A percentile compares a stretch with the other conserved stretches of the same genome.
phyloP scores from a whole-genome alignment of 2,888 invertebrate genomes.

The Rhyacophila evoluta region DNA sequence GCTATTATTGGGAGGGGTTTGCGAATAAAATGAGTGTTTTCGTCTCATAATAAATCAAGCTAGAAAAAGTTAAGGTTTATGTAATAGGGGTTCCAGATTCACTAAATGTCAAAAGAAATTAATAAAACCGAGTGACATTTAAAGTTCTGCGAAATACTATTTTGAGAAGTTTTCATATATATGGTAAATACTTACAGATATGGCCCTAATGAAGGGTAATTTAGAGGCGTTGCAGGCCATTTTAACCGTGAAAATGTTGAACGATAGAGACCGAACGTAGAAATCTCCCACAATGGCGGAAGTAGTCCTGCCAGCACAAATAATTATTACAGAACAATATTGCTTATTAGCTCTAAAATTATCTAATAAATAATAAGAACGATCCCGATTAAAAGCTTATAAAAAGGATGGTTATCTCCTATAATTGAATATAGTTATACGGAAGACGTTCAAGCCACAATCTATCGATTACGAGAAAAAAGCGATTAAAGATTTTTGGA shows the following conservation, averaged over 20 bases:
- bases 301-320: background rate
- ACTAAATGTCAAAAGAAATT: conserved; percentile 38
- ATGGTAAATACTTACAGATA: conserved; percentile 39
- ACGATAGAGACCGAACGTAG: background rate
- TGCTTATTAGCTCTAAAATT: too few species aligned
- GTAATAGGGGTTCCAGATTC: conserved; percentile 39
- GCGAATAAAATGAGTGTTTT: background rate
- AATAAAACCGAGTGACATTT: background rate
- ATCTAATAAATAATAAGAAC: too few species aligned
- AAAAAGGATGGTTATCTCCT: too few species aligned
- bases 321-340: too few species aligned
- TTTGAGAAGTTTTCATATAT: background rate
- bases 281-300: conserved; percentile 33
- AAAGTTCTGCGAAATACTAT: background rate
- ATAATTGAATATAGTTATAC: too few species aligned
- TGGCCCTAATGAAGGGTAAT: conserved; percentile 42
- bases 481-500: too few species aligned
- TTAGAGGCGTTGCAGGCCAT: conserved; percentile 52
- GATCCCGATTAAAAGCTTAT: too few species aligned
- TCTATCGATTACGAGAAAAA: too few species aligned
- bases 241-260: conserved; percentile 32
- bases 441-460: too few species aligned
- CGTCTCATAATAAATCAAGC: background rate
- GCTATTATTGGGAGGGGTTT: background rate
- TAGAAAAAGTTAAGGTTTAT: conserved; percentile 39